Percentiles rank a stretch among this genome's conserved stretches.
These are phyloP conservation scores for Oncorhynchus masou DNA, from an alignment of 2,113 vertebrate genomes.

Conservation along the genomic window DNA sequence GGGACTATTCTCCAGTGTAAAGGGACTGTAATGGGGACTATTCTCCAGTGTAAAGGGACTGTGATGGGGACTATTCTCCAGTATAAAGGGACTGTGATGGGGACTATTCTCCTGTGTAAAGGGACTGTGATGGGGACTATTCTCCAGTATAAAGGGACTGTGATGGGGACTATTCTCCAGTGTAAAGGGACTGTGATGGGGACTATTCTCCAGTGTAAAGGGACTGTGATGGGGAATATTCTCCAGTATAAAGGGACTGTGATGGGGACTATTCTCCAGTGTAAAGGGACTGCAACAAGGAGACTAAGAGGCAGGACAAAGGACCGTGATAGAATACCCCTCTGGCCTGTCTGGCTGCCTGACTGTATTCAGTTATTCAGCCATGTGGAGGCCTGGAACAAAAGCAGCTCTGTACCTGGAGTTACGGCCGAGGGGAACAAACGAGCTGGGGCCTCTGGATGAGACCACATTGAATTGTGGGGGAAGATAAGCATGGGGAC, in stretches of 20 bases:
- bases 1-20: too few relatives aligned
- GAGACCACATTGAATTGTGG: constrained; percentile 81
- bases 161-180: too few relatives aligned
- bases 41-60: too few relatives aligned
- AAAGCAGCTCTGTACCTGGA: constrained; percentile 88
- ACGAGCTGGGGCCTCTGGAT: constrained; percentile 79
- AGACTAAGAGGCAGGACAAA: constrained; percentile 60
- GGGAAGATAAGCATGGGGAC: constrained; percentile 76
- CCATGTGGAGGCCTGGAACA: constrained; percentile 78
- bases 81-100: accelerated
- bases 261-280: constrained; percentile 35
- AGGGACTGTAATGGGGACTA: too few relatives aligned
- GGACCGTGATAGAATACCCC: constrained; percentile 73
- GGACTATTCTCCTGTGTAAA: too few relatives aligned
- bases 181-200: accelerated
- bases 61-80: too few relatives aligned
- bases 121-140: too few relatives aligned
- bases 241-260: too few relatives aligned
- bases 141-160: accelerated
- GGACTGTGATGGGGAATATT: too few relatives aligned
- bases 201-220: too few relatives aligned
- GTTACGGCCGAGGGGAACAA: constrained; percentile 71
- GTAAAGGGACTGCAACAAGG: constrained; percentile 49
- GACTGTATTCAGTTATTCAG: constrained; percentile 64
- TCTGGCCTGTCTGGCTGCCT: constrained; percentile 70